Percentiles rank a stretch among this genome's conserved stretches.
Evolutionary conservation across 2,888 invertebrate genomes (phyloP).

Genomic region (Drepana falcataria): DNA sequence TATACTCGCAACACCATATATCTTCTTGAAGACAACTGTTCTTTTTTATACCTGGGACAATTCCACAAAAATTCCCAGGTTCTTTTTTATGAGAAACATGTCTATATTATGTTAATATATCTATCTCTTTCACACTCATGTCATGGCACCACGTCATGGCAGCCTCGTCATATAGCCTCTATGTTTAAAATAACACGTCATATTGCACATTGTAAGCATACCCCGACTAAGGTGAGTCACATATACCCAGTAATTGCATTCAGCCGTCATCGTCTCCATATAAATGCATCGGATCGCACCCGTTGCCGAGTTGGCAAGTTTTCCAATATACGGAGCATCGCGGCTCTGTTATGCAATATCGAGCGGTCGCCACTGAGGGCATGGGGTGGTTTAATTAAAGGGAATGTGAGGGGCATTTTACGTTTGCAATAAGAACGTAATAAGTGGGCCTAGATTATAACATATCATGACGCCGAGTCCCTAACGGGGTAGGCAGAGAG

Average conservation of each 20-base stretch:
- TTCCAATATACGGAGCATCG: constrained; percentile 26
- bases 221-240: neutral
- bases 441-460: too few species aligned
- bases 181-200: neutral
- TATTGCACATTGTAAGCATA: neutral
- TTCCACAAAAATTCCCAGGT: too few species aligned
- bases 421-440: too few species aligned
- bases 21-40: too few species aligned
- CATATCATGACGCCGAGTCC: too few species aligned
- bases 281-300: constrained; percentile 25
- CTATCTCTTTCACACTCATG: too few species aligned
- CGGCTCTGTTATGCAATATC: constrained; percentile 19
- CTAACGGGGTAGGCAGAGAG: too few species aligned
- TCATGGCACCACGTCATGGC: too few species aligned
- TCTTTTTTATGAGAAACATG: too few species aligned
- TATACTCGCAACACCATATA: too few species aligned
- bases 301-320: constrained; percentile 21
- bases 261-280: constrained; percentile 16
- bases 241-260: constrained; percentile 21
- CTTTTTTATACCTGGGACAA: too few species aligned
- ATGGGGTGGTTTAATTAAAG: neutral
- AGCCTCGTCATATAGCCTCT: neutral
- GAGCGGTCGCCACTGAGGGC: constrained; percentile 10
- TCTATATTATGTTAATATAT: too few species aligned
- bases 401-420: constrained; percentile 6